A percentile compares a stretch with the other conserved stretches of the same genome.
Evolutionary conservation across 2,888 invertebrate species (phyloP).

Genomic region (Eugnorisma glareosa): DNA sequence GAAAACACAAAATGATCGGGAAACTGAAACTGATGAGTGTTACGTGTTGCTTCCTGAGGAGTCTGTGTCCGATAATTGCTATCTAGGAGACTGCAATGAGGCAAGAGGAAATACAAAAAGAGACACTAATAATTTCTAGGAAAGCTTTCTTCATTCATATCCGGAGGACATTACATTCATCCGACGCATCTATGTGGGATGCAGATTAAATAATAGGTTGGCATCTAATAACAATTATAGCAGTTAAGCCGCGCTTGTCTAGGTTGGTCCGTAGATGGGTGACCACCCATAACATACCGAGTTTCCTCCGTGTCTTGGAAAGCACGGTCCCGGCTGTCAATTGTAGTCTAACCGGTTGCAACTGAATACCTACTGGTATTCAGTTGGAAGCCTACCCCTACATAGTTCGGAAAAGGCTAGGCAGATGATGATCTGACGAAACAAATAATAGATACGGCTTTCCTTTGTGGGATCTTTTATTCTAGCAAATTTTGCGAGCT

Average conservation of each 20-base stretch:
- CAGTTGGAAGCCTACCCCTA: no score
- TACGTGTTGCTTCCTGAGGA: neutral
- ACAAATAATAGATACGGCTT: neutral
- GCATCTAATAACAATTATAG: no score
- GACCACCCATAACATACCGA: no score
- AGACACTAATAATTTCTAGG: neutral
- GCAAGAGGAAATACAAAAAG: neutral
- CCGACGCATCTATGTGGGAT: neutral
- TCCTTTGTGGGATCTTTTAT: no score
- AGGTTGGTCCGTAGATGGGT: no score
- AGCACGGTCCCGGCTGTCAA: no score
- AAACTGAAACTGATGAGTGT: neutral
- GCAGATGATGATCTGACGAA: neutral
- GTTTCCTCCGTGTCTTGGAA: no score
- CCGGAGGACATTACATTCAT: neutral
- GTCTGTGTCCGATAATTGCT: constrained; percentile 7
- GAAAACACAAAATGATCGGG: neutral
- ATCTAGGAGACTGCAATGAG: neutral
- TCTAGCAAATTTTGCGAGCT: no score
- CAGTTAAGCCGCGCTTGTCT: no score
- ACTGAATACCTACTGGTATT: no score
- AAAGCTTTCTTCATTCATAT: neutral
- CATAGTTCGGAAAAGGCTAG: no score
- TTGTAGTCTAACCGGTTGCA: no score
- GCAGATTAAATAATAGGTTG: neutral